Base-by-base conservation (phyloP, 2,888 invertebrate genomes). In the Nebria brevicollis region DNA sequence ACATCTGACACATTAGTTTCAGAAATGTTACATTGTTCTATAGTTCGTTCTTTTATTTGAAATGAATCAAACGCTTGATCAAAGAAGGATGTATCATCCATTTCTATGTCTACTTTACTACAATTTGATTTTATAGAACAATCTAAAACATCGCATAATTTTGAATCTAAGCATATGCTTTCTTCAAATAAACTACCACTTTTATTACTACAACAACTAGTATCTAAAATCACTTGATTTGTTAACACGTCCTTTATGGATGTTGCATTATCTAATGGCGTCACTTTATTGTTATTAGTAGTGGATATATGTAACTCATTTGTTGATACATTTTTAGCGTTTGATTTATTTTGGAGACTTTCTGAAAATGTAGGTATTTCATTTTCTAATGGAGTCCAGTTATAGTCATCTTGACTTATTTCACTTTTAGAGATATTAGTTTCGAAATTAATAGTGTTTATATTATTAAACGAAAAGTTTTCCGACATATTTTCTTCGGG, bases 61-160 rank as follows among this genome's bases (percentile, higher is more conserved):
- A 82, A 83, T 13, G 72, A 77, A 42, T 77, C 78, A 68, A 84
- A 84, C 10, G 83, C 83, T 66, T 82, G 82, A 25, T 83, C 82
- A 10, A 83, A 78, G 77, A 83, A 72, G 41, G 75, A 80, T 20
- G 75, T 82, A 34, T 83, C 80, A 43, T 75, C 73, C 74, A 79
- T 80, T 77, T 77, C 73, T n/a, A 74, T 42, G 75, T 75, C 75
- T 4, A 11, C 6, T n/a, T 77, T 77, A 68, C 74, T 73, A 64
- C 65, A 4, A 0, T 66, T 43, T 66, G 11, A 13, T 41, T 65
- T 34, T n/a, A 66, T 25, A 2, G 75, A 75, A 34, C 10, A 54
- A 70, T 80, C 80, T 70, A 80, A 82, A 54, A 66, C 78, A 41
- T 80, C 77, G 25, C 74, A 82, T 77, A 80, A 65, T 77, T 77